Evolutionary conservation across 2,888 invertebrate species (phyloP).

Genomic region (Bellardia bayeri): DNA sequence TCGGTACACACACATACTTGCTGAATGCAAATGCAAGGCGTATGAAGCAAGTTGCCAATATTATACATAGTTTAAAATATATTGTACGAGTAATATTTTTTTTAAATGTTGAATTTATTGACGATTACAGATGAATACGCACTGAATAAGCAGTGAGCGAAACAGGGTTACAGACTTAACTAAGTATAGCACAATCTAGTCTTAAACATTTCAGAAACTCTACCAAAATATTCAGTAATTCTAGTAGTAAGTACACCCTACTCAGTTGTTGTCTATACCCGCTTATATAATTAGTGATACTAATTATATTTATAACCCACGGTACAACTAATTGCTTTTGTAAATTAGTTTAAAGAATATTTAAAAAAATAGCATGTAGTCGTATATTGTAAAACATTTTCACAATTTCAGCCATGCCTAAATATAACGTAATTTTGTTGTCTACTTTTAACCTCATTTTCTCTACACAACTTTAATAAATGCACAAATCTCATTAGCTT

Average conservation of each 20-base stretch:
- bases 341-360: not conserved
- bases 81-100: not conserved
- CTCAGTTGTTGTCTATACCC: too few species aligned
- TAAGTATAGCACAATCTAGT: too few species aligned
- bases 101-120: slow-evolving; percentile 10
- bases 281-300: too few species aligned
- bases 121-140: not conserved
- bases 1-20: not conserved
- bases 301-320: too few species aligned
- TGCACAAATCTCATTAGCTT: slow-evolving; percentile 65
- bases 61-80: slow-evolving; percentile 37
- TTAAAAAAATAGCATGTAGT: not conserved
- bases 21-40: not conserved
- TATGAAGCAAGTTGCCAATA: not conserved
- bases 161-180: too few species aligned
- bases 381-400: too few species aligned
- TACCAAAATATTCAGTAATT: too few species aligned
- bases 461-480: slow-evolving; percentile 21
- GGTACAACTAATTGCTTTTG: not conserved
- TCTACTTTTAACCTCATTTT: slow-evolving; percentile 39
- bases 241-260: too few species aligned
- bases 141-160: too few species aligned
- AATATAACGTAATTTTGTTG: not conserved
- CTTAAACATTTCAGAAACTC: too few species aligned
- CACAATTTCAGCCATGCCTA: not conserved